Evolutionary conservation across 2,888 invertebrate species (phyloP).

Genomic region (Hermaeophaga mercurialis): DNA sequence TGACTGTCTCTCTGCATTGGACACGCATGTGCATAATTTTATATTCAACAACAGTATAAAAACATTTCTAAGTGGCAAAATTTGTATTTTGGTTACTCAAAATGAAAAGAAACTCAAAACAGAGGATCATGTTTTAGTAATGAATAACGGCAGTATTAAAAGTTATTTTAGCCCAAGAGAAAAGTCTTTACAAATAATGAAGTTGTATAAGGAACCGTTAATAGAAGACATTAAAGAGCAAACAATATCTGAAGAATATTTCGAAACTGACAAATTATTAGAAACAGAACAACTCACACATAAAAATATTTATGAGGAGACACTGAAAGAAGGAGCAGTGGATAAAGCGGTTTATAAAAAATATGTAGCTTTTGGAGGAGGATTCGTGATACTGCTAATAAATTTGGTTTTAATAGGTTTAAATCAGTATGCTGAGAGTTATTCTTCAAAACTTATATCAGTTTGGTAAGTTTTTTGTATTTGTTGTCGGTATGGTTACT

Average conservation of each 20-base stretch:
- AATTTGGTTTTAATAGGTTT: constrained; percentile 41
- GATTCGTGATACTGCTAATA: constrained; percentile 38
- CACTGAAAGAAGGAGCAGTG: constrained; percentile 48
- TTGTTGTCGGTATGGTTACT: not conserved
- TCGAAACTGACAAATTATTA: constrained; percentile 43
- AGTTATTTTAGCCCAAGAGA: constrained; percentile 69
- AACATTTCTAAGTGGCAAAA: constrained; percentile 66
- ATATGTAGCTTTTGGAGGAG: constrained; percentile 45
- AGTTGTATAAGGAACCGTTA: not conserved
- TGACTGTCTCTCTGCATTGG: constrained; percentile 78
- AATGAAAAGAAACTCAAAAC: constrained; percentile 67
- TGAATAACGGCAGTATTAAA: constrained; percentile 59
- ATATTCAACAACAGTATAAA: constrained; percentile 79
- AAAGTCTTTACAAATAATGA: constrained; percentile 72
- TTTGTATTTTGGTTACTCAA: constrained; percentile 75
- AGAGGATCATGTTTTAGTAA: constrained; percentile 42
- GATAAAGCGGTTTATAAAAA: constrained; percentile 45
- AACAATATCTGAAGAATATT: constrained; percentile 54
- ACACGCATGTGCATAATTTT: constrained; percentile 82
- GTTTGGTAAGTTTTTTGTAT: constrained; percentile 40
- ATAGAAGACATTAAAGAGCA: constrained; percentile 13
- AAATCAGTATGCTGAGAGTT: constrained; percentile 44
- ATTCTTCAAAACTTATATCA: constrained; percentile 44
- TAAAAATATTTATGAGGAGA: constrained; percentile 44
- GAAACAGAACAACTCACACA: constrained; percentile 27